phyloP scores from a whole-genome alignment of 1,140 invertebrate species.

The Conus betulinus region DNA sequence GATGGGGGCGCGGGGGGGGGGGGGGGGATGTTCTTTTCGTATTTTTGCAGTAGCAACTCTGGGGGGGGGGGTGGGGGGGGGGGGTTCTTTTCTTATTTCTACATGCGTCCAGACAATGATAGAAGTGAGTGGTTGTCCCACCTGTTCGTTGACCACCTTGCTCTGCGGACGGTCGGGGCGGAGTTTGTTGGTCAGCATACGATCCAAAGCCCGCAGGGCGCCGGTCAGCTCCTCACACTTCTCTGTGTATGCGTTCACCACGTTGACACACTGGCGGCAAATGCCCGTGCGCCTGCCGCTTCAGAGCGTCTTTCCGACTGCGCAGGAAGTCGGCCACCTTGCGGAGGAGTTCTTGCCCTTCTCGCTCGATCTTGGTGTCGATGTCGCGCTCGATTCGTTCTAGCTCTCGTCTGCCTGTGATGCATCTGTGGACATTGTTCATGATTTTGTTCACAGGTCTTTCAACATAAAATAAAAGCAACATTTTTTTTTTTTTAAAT shows the following conservation, averaged over 20 bases:
- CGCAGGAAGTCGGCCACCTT: conserved; percentile 36
- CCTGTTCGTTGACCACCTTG: conserved; percentile 12
- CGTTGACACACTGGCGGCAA: conserved; percentile 23
- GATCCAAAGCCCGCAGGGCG: not conserved
- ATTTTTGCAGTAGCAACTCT: no score
- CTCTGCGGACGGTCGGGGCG: conserved; percentile 9
- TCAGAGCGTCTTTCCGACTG: conserved; percentile 23
- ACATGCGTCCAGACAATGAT: no score
- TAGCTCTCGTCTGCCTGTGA: conserved; percentile 9
- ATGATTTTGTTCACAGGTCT: no score
- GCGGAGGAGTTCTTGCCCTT: conserved; percentile 33
- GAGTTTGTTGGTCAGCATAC: conserved; percentile 11
- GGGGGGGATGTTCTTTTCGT: no score
- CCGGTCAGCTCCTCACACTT: conserved; percentile 23
- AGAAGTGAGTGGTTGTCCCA: not conserved
- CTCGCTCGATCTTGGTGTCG: conserved; percentile 24
- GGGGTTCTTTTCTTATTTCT: no score
- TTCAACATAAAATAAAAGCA: no score
- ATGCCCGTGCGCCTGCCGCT: conserved; percentile 23
- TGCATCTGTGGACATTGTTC: not conserved
- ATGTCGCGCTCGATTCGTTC: conserved; percentile 36
- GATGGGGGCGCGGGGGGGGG: no score
- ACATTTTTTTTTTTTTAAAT: no score
- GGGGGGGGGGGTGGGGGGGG: no score
- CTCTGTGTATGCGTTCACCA: conserved; percentile 28